Conservation (phyloP, 2,113 vertebrate species). For the Dipodomys ordii region DNA sequence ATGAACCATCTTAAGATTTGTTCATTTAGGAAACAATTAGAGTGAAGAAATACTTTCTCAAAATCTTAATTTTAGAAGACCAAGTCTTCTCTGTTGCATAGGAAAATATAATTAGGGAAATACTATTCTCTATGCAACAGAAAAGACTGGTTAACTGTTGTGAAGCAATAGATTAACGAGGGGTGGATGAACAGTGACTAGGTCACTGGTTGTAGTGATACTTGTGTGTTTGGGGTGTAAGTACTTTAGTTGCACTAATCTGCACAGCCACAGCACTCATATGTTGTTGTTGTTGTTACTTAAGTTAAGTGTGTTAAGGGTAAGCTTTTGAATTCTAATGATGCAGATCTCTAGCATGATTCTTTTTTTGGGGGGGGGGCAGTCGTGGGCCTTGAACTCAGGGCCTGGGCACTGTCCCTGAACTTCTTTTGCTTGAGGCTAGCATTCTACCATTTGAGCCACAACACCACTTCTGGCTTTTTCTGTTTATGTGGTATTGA, state of each 20-base stretch:
- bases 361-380: background rate
- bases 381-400: too few relatives aligned
- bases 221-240: background rate
- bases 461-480: too few relatives aligned
- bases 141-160: background rate
- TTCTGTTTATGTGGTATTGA: too few relatives aligned
- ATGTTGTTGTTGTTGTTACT: too few relatives aligned
- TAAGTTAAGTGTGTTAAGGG: background rate
- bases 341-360: background rate
- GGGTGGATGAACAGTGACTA: too few relatives aligned
- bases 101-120: background rate
- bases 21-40: background rate
- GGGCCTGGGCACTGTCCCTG: too few relatives aligned
- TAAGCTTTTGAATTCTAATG: background rate
- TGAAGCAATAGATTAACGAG: background rate
- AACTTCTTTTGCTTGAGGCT: too few relatives aligned
- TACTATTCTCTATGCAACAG: too few relatives aligned
- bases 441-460: too few relatives aligned
- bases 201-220: background rate
- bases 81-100: background rate
- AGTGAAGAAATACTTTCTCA: constrained; percentile 4
- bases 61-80: constrained; percentile 24
- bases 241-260: too few relatives aligned
- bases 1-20: background rate
- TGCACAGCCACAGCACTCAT: too few relatives aligned